These are phyloP conservation scores for Gerris lacustris DNA, from an alignment of 2,888 invertebrate species.

Conservation along the genomic window DNA sequence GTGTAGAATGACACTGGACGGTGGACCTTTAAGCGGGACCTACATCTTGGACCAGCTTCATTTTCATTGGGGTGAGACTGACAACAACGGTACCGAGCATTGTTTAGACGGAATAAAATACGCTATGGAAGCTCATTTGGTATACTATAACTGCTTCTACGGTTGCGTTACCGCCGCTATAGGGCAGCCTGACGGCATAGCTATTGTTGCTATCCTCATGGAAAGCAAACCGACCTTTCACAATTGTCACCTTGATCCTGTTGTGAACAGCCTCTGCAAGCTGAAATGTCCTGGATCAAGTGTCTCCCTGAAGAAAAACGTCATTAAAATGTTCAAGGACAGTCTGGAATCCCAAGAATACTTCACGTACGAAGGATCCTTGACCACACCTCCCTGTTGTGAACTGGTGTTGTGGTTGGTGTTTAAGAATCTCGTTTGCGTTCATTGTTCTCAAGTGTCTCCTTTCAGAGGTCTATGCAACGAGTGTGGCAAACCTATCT, in stretches of 20 bases:
- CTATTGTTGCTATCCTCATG: not conserved
- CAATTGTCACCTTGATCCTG: constrained; percentile 1
- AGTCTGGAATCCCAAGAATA: constrained; percentile 1
- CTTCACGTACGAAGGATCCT: constrained; percentile 4
- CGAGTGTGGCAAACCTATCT: not conserved
- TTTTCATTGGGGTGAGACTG: constrained; percentile 24
- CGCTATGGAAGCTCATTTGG: constrained; percentile 8
- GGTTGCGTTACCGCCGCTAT: not conserved
- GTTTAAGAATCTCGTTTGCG: not conserved
- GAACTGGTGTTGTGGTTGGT: constrained; percentile 1
- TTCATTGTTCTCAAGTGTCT: not conserved
- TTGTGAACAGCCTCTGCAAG: not conserved
- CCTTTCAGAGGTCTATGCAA: not conserved
- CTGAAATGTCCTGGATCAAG: constrained; percentile 3
- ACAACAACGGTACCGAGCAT: constrained; percentile 23
- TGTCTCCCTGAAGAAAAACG: not conserved
- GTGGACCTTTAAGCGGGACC: constrained; percentile 17
- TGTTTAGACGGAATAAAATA: constrained; percentile 16
- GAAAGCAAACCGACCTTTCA: constrained; percentile 2
- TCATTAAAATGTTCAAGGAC: constrained; percentile 6
- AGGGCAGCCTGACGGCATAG: not conserved
- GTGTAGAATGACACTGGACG: constrained; percentile 11
- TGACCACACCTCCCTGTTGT: constrained; percentile 3
- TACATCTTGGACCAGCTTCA: constrained; percentile 23
- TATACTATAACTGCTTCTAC: not conserved